phyloP scores from a whole-genome alignment of 2,888 invertebrate genomes.

The Cartodere bifasciata region DNA sequence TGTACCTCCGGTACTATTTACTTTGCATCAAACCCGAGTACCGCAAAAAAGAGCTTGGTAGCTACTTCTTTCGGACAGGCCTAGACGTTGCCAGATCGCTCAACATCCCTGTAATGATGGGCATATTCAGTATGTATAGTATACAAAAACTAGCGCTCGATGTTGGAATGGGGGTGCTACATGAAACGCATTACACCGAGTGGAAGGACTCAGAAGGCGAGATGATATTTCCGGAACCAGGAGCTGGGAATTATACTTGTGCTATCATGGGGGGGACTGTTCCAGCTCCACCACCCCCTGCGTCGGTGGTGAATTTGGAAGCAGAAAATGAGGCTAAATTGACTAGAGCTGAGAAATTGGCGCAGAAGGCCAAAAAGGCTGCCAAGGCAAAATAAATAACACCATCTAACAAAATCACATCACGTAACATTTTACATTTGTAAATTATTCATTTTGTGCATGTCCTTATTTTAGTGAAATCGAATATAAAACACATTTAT shows the following conservation, averaged over 20 bases:
- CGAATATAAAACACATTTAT: too few species aligned
- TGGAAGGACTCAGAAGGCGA: constrained; percentile 13
- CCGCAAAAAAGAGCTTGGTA: constrained; percentile 22
- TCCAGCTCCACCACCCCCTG: constrained; percentile 15
- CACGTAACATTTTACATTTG: too few species aligned
- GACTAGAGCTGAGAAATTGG: constrained; percentile 8
- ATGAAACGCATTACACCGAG: constrained; percentile 34
- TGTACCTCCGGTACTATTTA: constrained; percentile 26
- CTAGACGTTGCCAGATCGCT: constrained; percentile 28
- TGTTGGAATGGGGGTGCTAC: constrained; percentile 26
- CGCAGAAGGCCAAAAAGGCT: constrained; percentile 5
- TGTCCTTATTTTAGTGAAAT: too few species aligned
- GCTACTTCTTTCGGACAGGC: constrained; percentile 21
- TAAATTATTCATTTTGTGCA: too few species aligned
- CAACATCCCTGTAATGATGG: constrained; percentile 25
- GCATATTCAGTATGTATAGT: constrained; percentile 23
- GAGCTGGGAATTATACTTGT: constrained; percentile 38
- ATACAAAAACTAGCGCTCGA: constrained; percentile 26
- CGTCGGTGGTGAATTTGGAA: constrained; percentile 7
- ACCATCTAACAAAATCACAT: too few species aligned
- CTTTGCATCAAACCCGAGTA: constrained; percentile 27
- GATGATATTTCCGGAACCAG: constrained; percentile 38
- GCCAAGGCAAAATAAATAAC: too few species aligned
- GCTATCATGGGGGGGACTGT: constrained; percentile 30
- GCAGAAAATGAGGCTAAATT: constrained; percentile 11